Evolutionary conservation across 2,888 invertebrate species (phyloP).

Genomic region (Celastrina argiolus): DNA sequence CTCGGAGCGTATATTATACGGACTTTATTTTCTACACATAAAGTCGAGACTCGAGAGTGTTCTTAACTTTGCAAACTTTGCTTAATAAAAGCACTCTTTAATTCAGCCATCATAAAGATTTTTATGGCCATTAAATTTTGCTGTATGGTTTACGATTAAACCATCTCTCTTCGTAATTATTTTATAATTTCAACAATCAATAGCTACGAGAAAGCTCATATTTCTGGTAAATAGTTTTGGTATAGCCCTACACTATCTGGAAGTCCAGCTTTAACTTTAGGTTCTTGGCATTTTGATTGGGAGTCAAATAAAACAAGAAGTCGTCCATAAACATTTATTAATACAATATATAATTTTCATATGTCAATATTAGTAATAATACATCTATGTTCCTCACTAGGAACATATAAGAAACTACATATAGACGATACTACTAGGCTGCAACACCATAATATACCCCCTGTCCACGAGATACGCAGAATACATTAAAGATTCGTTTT

Average conservation of each 20-base stretch:
- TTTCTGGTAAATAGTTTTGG: no score
- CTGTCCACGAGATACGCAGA: constrained; percentile 63
- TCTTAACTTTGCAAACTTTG: not conserved
- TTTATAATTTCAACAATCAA: not conserved
- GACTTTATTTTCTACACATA: constrained; percentile 1
- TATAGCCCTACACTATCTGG: no score
- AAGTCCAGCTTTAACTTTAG: no score
- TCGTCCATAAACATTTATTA: constrained; percentile 77
- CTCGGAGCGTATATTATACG: not conserved
- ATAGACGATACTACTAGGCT: constrained; percentile 70
- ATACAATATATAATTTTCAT: constrained; percentile 73
- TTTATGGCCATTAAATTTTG: not conserved
- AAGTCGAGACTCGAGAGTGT: not conserved
- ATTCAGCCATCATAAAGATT: constrained; percentile 4
- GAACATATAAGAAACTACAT: constrained; percentile 70
- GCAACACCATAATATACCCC: constrained; percentile 63
- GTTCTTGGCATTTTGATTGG: not conserved
- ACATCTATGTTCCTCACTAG: constrained; percentile 60
- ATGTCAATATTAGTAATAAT: constrained; percentile 68
- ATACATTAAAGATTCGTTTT: constrained; percentile 63
- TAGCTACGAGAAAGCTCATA: not conserved
- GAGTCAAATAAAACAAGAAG: constrained; percentile 37
- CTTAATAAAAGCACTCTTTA: not conserved
- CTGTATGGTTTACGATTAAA: not conserved
- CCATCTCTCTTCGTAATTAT: not conserved